Conservation (phyloP, 2,113 vertebrate genomes). For the Tragelaphus imberbis region DNA sequence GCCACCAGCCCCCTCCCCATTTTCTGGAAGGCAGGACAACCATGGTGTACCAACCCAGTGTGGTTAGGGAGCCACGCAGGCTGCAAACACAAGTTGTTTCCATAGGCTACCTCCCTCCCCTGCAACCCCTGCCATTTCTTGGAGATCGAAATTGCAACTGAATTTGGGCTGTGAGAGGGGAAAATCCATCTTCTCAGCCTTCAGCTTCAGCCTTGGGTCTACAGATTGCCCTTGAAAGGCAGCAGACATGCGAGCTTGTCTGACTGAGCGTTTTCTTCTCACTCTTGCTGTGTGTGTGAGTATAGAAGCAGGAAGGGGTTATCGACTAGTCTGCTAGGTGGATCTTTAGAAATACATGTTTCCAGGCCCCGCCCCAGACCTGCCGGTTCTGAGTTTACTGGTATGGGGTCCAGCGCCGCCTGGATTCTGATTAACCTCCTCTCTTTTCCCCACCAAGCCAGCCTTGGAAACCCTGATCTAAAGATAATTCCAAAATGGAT, state of each 20-base stretch:
- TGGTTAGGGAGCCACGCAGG: not conserved
- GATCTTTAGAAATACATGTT: not conserved
- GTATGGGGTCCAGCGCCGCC: not conserved
- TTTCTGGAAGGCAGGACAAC: not conserved
- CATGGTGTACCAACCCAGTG: too few species aligned
- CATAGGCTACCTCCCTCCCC: rapidly evolving
- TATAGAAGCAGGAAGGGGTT: not conserved
- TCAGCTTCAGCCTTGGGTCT: not conserved
- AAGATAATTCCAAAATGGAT: not conserved
- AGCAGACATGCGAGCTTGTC: not conserved
- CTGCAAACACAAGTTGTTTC: not conserved
- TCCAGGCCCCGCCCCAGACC: not conserved
- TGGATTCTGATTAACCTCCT: not conserved
- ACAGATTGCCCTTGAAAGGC: not conserved
- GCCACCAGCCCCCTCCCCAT: too few species aligned
- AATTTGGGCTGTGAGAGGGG: too few species aligned
- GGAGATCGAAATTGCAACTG: not conserved
- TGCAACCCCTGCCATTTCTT: rapidly evolving
- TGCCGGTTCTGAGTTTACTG: not conserved
- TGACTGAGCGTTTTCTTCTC: not conserved
- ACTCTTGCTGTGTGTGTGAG: rapidly evolving
- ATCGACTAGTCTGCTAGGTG: not conserved
- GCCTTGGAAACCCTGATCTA: not conserved
- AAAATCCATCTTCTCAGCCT: not conserved
- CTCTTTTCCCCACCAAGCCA: not conserved